Base-by-base conservation (phyloP, 2,888 invertebrate species). In the Hetaerina titia region DNA sequence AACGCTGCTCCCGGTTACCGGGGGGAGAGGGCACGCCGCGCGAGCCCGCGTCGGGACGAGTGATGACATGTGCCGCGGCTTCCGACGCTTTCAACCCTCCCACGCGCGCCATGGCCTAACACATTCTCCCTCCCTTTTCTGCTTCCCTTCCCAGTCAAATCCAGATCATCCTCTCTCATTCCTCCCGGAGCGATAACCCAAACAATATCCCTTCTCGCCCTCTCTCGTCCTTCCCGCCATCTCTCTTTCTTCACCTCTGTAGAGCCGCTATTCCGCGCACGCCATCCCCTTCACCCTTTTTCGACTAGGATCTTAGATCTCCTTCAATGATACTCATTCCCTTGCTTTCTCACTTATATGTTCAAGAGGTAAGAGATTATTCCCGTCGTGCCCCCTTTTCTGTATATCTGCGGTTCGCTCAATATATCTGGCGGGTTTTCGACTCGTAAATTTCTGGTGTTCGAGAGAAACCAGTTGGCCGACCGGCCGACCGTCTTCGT, bases 131-230 rank as follows among this genome's bases (percentile, higher is more conserved):
- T 19, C 7, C 64, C 64, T 64, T 19, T 22, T 1, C 69, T 69
- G 7, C 69, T 22, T 8, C 69, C 6, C 69, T 7, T 22, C n/a
- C 45, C 45, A 45, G 45, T 69, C 69, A 69, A 69, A 69, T 69
- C 69, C 69, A 69, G 69, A 69, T 69, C 69, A 69, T 69, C 69
- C 69, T 69, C 69, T 69, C 69, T n/a, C 69, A 22, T n/a, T 69
- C 9, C n/a, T 69, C 69, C 69, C 22, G 22, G 69, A 22, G 60
- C 60, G n/a, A 69, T 69, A 69, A 69, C 19, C 69, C 69, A 69
- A 69, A 69, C 69, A 69, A 69, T 69, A 69, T 69, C n/a, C 69
- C 22, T 69, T 22, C 9, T n/a, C n/a, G 6, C 69, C 69, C 69
- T 15, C 19, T 19, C 64, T 7, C 17, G 11, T 17, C 11, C 60